Evolutionary conservation across 2,888 invertebrate genomes (phyloP).

Genomic region (Cryptophagus acutangulus): DNA sequence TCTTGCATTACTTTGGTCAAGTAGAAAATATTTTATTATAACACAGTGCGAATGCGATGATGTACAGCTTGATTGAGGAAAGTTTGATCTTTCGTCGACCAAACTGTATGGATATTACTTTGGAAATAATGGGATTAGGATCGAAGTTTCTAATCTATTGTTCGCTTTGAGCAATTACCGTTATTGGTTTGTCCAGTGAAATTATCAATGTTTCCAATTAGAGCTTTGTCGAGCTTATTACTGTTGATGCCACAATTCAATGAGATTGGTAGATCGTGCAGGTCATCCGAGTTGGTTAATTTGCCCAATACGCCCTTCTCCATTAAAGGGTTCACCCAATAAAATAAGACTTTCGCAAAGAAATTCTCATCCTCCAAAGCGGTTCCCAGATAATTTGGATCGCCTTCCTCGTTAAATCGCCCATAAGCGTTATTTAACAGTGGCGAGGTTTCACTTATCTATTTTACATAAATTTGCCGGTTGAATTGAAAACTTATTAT

Average conservation of each 20-base stretch:
- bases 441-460: slow-evolving; percentile 35
- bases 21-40: no score
- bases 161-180: no score
- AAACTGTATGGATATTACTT: no score
- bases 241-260: slow-evolving; percentile 60
- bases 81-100: no score
- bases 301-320: slow-evolving; percentile 71
- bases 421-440: slow-evolving; percentile 51
- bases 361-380: slow-evolving; percentile 73
- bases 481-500: no score
- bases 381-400: slow-evolving; percentile 70
- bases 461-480: slow-evolving; percentile 3
- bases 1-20: no score
- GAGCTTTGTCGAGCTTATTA: slow-evolving; percentile 54
- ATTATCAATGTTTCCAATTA: slow-evolving; percentile 1
- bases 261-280: slow-evolving; percentile 73
- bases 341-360: slow-evolving; percentile 72
- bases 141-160: no score
- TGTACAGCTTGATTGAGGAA: no score
- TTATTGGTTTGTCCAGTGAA: no score
- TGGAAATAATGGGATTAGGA: no score
- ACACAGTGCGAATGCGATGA: no score
- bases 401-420: slow-evolving; percentile 61
- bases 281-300: slow-evolving; percentile 69
- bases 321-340: slow-evolving; percentile 84